These are phyloP conservation scores for Anthoscopus minutus DNA, from an alignment of 2,113 vertebrate species.

Conservation along the genomic window DNA sequence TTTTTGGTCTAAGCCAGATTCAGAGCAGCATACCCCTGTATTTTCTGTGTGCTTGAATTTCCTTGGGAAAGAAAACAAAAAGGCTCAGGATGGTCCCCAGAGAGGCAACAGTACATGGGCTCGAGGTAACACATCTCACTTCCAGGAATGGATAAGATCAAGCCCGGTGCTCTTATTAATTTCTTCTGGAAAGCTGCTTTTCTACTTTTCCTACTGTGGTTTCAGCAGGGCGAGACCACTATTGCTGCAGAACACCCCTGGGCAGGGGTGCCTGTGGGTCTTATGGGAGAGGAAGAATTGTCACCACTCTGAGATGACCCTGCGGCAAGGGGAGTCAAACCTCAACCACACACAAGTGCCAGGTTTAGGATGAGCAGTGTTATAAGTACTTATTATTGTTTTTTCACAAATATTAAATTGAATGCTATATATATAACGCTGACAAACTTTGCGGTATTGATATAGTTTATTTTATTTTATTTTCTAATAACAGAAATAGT, in stretches of 20 bases:
- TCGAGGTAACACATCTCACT: fast-evolving
- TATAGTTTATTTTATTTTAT: too few species aligned
- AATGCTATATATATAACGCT: too few species aligned
- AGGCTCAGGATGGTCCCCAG: neutral
- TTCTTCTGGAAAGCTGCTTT: neutral
- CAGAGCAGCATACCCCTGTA: neutral
- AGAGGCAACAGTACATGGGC: fast-evolving
- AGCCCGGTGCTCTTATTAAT: neutral
- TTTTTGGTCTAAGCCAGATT: neutral
- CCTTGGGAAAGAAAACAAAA: neutral
- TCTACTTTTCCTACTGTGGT: neutral
- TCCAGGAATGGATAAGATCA: neutral
- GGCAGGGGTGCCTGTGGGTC: neutral
- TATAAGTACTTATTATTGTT: too few species aligned
- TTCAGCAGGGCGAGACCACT: neutral
- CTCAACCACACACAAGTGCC: too few species aligned
- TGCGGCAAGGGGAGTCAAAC: neutral
- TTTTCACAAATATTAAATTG: too few species aligned
- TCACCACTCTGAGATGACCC: neutral
- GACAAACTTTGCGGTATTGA: too few species aligned
- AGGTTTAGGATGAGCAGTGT: neutral
- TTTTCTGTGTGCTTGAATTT: neutral
- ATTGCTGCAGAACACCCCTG: neutral
- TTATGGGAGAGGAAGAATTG: neutral
- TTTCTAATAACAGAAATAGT: too few species aligned